Evolutionary conservation across 2,113 vertebrate genomes (phyloP).

Genomic region (Colaptes auratus): DNA sequence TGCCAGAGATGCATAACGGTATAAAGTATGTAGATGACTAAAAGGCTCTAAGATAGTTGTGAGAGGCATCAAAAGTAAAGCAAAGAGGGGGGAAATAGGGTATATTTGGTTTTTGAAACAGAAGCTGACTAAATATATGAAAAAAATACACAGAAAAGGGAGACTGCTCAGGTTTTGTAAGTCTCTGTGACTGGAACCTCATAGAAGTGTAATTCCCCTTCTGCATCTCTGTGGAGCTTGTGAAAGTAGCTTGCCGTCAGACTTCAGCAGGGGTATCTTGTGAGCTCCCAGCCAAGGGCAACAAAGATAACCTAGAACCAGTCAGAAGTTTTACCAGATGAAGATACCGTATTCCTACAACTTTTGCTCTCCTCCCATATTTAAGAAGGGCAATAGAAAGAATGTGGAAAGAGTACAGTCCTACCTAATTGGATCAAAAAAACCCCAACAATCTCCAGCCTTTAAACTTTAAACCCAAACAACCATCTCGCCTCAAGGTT

Average conservation of each 20-base stretch:
- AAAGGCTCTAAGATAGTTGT: background rate
- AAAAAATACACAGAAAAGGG: background rate
- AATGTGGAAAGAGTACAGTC: background rate
- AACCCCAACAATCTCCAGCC: accelerated
- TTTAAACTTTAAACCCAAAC: background rate
- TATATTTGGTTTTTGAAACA: background rate
- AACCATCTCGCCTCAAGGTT: background rate
- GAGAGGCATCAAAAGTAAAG: background rate
- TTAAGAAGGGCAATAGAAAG: background rate
- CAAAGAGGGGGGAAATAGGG: background rate
- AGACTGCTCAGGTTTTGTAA: background rate
- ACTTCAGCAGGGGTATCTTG: accelerated
- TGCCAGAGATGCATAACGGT: background rate
- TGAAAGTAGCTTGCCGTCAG: background rate
- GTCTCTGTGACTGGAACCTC: background rate
- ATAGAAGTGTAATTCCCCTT: background rate
- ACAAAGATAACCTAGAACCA: accelerated
- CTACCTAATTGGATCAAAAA: background rate
- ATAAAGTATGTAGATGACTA: background rate
- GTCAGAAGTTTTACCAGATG: background rate
- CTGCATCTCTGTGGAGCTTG: background rate
- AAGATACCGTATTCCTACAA: background rate
- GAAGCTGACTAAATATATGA: background rate
- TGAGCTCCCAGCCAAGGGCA: background rate
- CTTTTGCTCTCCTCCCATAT: background rate